A percentile compares a stretch with the other conserved stretches of the same genome.
These are phyloP conservation scores for Callorhinus ursinus DNA, from an alignment of 2,113 vertebrate species.

Conservation along the genomic window DNA sequence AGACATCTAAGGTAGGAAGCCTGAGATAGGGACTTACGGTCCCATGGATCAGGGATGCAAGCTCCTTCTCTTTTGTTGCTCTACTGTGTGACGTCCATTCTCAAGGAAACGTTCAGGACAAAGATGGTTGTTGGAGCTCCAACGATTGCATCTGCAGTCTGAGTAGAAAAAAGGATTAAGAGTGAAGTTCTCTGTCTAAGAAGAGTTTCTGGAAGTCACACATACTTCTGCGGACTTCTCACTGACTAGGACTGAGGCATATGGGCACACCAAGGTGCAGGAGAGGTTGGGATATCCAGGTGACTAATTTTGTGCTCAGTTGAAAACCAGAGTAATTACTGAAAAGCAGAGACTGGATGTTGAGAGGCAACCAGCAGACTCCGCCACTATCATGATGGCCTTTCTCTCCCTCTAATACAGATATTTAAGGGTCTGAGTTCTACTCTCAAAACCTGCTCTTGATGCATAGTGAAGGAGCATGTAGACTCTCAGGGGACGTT, in stretches of 20 bases:
- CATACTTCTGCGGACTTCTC: background rate
- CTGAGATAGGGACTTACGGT: background rate
- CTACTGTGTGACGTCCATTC: background rate
- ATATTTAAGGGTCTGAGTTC: background rate
- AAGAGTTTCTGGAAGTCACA: slow-evolving; percentile 3
- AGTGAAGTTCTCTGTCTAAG: background rate
- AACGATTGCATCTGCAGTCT: background rate
- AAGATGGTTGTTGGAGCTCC: background rate
- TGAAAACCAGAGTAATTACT: background rate
- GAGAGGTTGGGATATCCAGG: background rate
- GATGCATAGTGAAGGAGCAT: background rate
- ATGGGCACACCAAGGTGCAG: background rate
- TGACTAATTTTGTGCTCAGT: background rate
- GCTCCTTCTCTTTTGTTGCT: background rate
- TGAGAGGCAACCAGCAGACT: background rate
- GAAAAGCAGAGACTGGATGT: background rate
- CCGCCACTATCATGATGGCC: background rate
- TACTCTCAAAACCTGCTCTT: background rate
- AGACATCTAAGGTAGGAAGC: background rate
- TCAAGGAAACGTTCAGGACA: background rate
- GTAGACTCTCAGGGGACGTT: background rate
- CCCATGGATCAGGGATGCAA: fast-evolving
- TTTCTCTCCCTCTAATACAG: background rate
- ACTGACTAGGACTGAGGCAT: background rate
- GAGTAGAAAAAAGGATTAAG: background rate